Evolutionary conservation across 2,797 vertebrate genomes (phyloP), one percentile per base, ranked within the genome.

Genomic region (Pygocentrus nattereri): DNA sequence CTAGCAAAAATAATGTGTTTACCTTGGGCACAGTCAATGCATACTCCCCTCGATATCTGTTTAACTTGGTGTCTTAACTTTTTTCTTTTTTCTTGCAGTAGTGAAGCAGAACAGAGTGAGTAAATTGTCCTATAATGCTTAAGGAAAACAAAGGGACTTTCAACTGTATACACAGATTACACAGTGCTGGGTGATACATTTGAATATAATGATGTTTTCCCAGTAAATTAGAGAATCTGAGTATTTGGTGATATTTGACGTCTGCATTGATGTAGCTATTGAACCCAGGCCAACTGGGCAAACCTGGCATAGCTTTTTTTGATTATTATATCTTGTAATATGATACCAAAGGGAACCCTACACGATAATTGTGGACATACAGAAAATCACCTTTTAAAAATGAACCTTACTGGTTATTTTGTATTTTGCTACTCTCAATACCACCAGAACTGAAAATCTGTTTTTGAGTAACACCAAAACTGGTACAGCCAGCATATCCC

Each of bases 11-110:
- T 68, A n/a, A 62, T 30, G 27, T 47, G 41, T 70, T 50, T 74
- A 34, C 18, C 18, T 38, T 38, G 2, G 18, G 71, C 71, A 74
- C 71, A 74, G 23, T 13, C 71, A 74, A 74, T 58, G 71, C 71
- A 74, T 30, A 56, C 56, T n/a, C 19, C 54, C 47, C 52, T 73
- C 56, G 31, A 67, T 44, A 44, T n/a, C 38, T 16, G 41, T 56
- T 73, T 56, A 41, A 34, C 71, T 74, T 27, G 23, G 30, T 72
- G 47, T 34, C 47, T 69, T 44, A 72, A 54, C 56, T 16, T 21
- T 7, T 11, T 27, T n/a, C n/a, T 15, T 52, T 10, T 30, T 30
- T 54, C 44, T 13, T 44, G 2, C 19, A n/a, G 18, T 2, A 21
- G 10, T 5, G 12, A 21, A 38, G 18, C 16, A 65, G 16, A 18